These are phyloP conservation scores for Leptinotarsa lineolata DNA, from an alignment of 1,140 invertebrate species.

Conservation along the genomic window DNA sequence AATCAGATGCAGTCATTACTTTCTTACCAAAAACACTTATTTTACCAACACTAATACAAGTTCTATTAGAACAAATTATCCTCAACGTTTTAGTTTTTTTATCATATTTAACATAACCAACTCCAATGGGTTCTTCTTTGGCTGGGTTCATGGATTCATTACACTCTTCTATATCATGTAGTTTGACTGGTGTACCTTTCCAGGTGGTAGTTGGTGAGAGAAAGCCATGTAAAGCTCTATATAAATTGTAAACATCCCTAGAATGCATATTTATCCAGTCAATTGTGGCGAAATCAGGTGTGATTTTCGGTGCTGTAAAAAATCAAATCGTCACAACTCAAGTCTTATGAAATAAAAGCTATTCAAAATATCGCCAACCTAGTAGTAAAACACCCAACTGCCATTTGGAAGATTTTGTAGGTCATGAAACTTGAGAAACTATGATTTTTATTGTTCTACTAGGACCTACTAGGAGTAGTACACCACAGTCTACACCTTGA, in stretches of 20 bases:
- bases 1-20: conserved; percentile 67
- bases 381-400: no score
- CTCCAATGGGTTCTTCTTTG: conserved; percentile 20
- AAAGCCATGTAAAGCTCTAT: conserved; percentile 68
- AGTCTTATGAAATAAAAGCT: no score
- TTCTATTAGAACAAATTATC: conserved; percentile 64
- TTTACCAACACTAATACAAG: conserved; percentile 63
- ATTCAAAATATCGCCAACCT: no score
- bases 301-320: conserved; percentile 72
- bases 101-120: conserved; percentile 61
- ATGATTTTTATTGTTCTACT: no score
- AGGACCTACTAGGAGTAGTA: no score
- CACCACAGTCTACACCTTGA: no score
- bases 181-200: conserved; percentile 62
- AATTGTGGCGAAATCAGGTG: conserved; percentile 62
- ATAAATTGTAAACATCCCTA: conserved; percentile 66
- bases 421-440: no score
- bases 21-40: conserved; percentile 63
- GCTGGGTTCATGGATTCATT: conserved; percentile 36
- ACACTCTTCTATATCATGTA: conserved; percentile 61
- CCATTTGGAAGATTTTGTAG: no score
- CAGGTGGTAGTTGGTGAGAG: conserved; percentile 67
- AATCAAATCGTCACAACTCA: no score
- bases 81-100: conserved; percentile 59
- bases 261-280: conserved; percentile 68